Percentiles rank a stretch among this genome's conserved stretches.
Evolutionary conservation across 2,797 vertebrate species (phyloP).

Genomic region (Anableps anableps): DNA sequence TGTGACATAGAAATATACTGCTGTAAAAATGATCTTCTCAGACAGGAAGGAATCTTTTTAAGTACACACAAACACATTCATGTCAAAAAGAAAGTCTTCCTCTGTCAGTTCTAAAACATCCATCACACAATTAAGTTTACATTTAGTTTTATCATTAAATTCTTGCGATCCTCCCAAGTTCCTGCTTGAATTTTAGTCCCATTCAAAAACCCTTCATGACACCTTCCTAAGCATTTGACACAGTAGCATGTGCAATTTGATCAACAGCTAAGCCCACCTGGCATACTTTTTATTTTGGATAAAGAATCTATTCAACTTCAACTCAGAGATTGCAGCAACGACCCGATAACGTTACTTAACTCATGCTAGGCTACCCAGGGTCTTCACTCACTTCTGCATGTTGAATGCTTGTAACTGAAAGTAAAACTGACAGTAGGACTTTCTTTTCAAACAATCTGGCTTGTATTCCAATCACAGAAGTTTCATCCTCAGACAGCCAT

Average conservation of each 20-base stretch:
- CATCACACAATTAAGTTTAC: background rate
- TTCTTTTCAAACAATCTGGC: background rate
- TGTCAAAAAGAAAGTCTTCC: background rate
- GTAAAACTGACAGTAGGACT: background rate
- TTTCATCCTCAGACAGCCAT: background rate
- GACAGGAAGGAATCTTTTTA: background rate
- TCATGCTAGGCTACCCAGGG: background rate
- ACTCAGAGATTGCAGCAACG: background rate
- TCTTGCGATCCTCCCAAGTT: background rate
- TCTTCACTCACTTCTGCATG: background rate
- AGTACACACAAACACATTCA: background rate
- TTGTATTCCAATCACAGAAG: background rate
- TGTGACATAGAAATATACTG: conserved; percentile 58
- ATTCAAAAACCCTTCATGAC: background rate
- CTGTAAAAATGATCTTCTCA: background rate
- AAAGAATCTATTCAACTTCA: background rate
- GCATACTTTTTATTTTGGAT: background rate
- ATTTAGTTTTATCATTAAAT: background rate
- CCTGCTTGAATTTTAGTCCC: background rate
- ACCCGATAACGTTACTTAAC: background rate
- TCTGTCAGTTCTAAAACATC: background rate
- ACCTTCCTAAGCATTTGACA: background rate
- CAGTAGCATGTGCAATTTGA: background rate
- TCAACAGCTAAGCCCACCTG: background rate
- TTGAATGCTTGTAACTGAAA: background rate